Evolutionary conservation across 1,140 invertebrate species (phyloP).

Genomic region (Panagrolaimus sp.): DNA sequence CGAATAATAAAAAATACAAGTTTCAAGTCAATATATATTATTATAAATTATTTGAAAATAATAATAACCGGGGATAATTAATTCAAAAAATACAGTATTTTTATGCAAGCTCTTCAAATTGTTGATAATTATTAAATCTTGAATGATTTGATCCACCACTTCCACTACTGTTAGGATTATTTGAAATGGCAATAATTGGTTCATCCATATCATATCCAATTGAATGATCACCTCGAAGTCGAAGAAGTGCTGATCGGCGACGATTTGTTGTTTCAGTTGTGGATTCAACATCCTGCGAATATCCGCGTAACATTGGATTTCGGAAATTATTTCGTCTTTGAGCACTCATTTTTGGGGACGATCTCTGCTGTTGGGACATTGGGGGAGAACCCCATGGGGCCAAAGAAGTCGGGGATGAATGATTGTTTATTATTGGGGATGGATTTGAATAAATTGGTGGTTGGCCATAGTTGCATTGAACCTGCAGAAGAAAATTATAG

Average conservation of each 20-base stretch:
- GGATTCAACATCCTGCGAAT: conserved; percentile 1
- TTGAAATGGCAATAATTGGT: too few relatives aligned
- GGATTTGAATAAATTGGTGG: neutral
- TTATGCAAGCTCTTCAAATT: too few relatives aligned
- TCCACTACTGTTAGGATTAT: too few relatives aligned
- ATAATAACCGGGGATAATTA: too few relatives aligned
- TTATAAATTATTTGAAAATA: too few relatives aligned
- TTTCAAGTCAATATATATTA: too few relatives aligned
- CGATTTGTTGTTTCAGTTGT: neutral
- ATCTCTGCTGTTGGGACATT: neutral
- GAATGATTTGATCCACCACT: too few relatives aligned
- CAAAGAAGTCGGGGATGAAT: neutral
- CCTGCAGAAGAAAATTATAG: neutral
- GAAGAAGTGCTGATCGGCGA: neutral
- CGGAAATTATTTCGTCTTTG: neutral
- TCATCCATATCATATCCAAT: neutral
- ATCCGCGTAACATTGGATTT: conserved; percentile 6
- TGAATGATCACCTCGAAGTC: neutral
- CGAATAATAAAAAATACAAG: too few relatives aligned
- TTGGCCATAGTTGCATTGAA: conserved; percentile 15
- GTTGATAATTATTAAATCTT: too few relatives aligned
- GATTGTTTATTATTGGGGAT: neutral
- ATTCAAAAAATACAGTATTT: too few relatives aligned
- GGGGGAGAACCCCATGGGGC: neutral
- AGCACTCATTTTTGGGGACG: neutral